Conservation (phyloP, 2,113 vertebrate species). For the Pterocles gutturalis region DNA sequence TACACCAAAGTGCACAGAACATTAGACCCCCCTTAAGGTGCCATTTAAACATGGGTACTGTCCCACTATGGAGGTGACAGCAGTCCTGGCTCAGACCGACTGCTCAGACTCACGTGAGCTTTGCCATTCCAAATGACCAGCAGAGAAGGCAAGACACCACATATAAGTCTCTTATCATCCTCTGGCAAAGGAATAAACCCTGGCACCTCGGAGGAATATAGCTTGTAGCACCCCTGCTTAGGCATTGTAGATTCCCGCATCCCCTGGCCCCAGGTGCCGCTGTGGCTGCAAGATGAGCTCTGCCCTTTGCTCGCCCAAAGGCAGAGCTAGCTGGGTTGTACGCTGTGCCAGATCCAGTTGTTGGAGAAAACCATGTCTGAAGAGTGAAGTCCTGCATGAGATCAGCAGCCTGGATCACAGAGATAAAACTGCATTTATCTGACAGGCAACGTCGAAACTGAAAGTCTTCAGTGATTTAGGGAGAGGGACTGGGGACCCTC, state of each 20-base stretch:
- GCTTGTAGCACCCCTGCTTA: not conserved
- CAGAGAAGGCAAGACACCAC: not conserved
- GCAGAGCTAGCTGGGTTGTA: not conserved
- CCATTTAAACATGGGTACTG: not conserved
- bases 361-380: not conserved
- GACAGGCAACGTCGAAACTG: not conserved
- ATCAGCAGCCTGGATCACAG: not conserved
- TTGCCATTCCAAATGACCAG: not conserved
- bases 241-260: fast-evolving
- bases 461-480: not conserved
- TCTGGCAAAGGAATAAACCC: not conserved
- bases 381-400: not conserved
- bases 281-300: not conserved
- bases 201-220: not conserved
- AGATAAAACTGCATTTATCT: not conserved
- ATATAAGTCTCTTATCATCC: fast-evolving
- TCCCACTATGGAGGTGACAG: fast-evolving
- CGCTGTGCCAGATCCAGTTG: fast-evolving
- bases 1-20: not conserved
- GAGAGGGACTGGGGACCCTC: not conserved
- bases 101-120: not conserved
- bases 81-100: not conserved
- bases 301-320: not conserved
- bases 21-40: not conserved
- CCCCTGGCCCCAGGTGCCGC: fast-evolving